Base-by-base conservation (phyloP, 2,797 vertebrate species). In the Protonibea diacanthus region DNA sequence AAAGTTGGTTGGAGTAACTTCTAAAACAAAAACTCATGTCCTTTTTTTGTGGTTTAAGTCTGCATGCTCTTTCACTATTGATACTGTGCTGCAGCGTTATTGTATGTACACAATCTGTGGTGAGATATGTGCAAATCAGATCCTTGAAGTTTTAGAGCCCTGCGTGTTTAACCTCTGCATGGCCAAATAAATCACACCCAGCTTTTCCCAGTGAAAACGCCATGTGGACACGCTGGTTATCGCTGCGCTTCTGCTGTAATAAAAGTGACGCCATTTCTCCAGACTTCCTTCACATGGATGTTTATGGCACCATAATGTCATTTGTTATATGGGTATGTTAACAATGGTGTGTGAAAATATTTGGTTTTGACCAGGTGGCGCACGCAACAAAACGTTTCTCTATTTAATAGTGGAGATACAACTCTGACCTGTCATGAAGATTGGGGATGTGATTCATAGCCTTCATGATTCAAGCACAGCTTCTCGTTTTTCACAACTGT, bases 331-430 rank as follows among this genome's bases (percentile, higher is more conserved):
- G 86, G 76, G 71, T 86, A 84, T 86, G 89, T 87, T 92, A 81
- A 84, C 89, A 87, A 80, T 74, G 74, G 3, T 63, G 73, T 64
- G 64, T 86, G 90, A 81, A 90, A 84, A 89, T 92, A 87, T 94
- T 93, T 94, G 89, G 81, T 87, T 90, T 91, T 67, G 86, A 83
- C 78, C 94, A 95, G 94, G 74, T 95, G 92, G 92, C 76, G 66
- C 81, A 59, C 27, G 85, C 78, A 77, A 52, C 78, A 33, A 78
- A 86, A 88, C 86, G 86, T 91, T 86, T 76, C 57, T 64, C 66
- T 81, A 17, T 84, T 84, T 73, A 61, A 77, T 53, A 18, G 61
- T 51, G 48, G 48, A 79, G 85, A 80, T 86, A 79, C 18, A 63
- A 80, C 53, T 85, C 64, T 44, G 66, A 59, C 21, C 71, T 84